Conservation (phyloP, 2,113 vertebrate genomes). For the Malurus melanocephalus region DNA sequence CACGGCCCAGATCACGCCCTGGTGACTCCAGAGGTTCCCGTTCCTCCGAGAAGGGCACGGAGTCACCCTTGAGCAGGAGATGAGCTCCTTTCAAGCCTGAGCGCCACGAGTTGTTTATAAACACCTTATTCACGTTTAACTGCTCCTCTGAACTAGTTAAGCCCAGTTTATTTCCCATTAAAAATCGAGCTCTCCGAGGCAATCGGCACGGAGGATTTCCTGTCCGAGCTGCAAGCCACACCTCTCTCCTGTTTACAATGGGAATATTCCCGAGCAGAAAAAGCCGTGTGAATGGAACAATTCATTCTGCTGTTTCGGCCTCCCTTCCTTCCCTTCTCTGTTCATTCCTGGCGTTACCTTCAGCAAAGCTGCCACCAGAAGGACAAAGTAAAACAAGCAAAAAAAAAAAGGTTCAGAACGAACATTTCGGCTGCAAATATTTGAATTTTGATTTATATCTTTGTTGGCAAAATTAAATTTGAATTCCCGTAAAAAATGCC, state of each 20-base stretch:
- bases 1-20: rapidly evolving
- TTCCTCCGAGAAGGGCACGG: neutral
- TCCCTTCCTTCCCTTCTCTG: slow-evolving; percentile 61
- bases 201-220: slow-evolving; percentile 62
- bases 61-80: neutral
- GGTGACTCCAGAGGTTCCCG: neutral
- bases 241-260: slow-evolving; percentile 67
- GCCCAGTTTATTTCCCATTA: neutral
- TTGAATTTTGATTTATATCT: neutral
- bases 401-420: neutral
- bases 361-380: neutral
- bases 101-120: neutral
- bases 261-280: slow-evolving; percentile 45
- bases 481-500: neutral
- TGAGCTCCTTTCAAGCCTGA: neutral
- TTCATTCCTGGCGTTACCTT: slow-evolving; percentile 45
- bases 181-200: slow-evolving; percentile 17
- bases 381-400: neutral
- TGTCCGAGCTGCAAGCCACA: slow-evolving; percentile 53
- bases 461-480: neutral
- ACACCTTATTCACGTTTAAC: neutral
- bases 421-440: neutral
- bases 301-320: slow-evolving; percentile 36
- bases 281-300: slow-evolving; percentile 63
- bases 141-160: neutral